Base-by-base conservation (phyloP, 1,140 invertebrate species). In the Choristoneura fumiferana region DNA sequence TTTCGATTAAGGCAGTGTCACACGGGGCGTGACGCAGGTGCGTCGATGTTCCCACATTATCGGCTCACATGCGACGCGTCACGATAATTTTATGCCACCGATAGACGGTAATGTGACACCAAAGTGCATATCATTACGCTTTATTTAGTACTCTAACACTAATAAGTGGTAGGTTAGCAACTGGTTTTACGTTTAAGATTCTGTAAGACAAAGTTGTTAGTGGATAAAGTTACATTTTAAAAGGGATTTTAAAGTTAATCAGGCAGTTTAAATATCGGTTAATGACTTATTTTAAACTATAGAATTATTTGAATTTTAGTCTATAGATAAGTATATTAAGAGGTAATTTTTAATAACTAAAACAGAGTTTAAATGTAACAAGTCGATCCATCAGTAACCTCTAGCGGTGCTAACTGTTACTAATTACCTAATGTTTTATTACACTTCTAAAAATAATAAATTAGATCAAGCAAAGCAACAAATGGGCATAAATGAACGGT, bases 11-110 rank as follows among this genome's bases (percentile, higher is more conserved):
- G 22, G 18, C 14, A 22, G 22, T n/a, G 8, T 18, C 10, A 22
- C 9, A 15, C 40, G 40, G n/a, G 49, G 40, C 64, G 57, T 67
- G 60, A 61, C 68, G 63, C 65, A 63, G 63, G 65, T 71, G 63
- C 34, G 39, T 45, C 34, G 52, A 56, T 57, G 60, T 64, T 64
- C 62, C 58, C 60, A 71, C 62, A 63, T 65, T 65, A 71, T 59
- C 63, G 56, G n/a, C 52, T 58, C 55, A 15, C 57, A 60, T 39
- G 62, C 52, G 34, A 58, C 55, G 36, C 53, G 60, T 38, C 13
- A 29, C 29, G 40, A 62, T 60, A 58, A 62, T 63, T 67, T 65
- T 68, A 63, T 71, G 34, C 54, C 40, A 43, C 54, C 64, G 57
- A 67, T 64, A 61, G 57, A 56, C 57, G 15, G 53, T 65, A 62